Evolutionary conservation across 2,797 vertebrate genomes (phyloP), one percentile per base, ranked within the genome.

Genomic region (Orientallactaga sibirica): DNA sequence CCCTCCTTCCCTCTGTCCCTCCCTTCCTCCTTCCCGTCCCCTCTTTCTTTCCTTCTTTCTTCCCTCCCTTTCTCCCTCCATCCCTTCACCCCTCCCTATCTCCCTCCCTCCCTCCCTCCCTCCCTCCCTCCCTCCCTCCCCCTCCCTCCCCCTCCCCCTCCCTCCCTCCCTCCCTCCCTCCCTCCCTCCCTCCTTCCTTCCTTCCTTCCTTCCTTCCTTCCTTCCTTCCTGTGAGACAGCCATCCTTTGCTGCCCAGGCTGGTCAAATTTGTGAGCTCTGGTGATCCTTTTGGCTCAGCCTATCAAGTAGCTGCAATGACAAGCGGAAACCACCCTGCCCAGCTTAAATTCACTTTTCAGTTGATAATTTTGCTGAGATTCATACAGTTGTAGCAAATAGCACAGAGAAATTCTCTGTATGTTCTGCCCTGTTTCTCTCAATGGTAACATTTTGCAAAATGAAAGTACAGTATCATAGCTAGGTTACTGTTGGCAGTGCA

Each of bases 321-420:
- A 64, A 43, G 55, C 37, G 18, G 9, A 29, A 5, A 64, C 18
- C 58, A 79, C 43, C 43, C 27, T 20, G 24, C 66, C 29, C 19
- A 73, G 22, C 61, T 88, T 67, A 48, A 82, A 75, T 82, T 75
- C 33, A 88, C 61, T 68, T 87, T 89, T 78, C 82, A 82, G 82
- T 4, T 83, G 27, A 58, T 74, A 24, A 33, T 86, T 81, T 95
- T 85, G 66, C 24, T 75, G 55, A 61, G 16, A 70, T 48, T 55
- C 27, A 77, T 61, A 66, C 24, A 61, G 16, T 73, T 88, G n/a
- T 62, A 81, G 79, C 27, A 68, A 68, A 68, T 6, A 71, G 33
- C 55, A 48, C 62, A 67, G 41, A 91, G 37, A 84, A 85, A 55
- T 62, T 52, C 15, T 84, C 81, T 68, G 43, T 55, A 25, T 43